A percentile compares a stretch with the other conserved stretches of the same genome.
These are phyloP conservation scores for Myotis planiceps DNA, from an alignment of 2,797 vertebrate species.

Conservation along the genomic window DNA sequence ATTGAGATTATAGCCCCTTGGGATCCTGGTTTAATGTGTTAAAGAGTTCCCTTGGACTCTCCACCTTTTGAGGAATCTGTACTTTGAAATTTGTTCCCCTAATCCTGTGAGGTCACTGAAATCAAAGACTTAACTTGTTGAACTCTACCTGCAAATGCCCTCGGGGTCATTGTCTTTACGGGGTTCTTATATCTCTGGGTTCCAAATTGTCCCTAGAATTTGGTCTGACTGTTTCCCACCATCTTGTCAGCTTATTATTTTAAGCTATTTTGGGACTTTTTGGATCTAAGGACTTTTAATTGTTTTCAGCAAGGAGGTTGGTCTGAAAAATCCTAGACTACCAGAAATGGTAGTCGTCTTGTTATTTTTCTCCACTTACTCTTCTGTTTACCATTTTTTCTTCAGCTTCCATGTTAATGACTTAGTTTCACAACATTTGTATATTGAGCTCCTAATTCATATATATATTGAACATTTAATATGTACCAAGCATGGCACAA, in stretches of 20 bases:
- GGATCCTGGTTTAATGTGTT: not conserved
- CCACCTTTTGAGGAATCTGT: not conserved
- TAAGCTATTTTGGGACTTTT: not conserved
- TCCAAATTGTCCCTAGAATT: not conserved
- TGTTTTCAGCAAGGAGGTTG: not conserved
- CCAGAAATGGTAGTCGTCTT: not conserved
- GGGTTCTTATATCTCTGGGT: not conserved
- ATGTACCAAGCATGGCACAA: not conserved
- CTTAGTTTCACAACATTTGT: not conserved
- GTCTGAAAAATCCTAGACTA: not conserved
- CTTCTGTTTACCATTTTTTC: not conserved
- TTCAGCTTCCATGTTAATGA: not conserved
- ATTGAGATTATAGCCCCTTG: not conserved
- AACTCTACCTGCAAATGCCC: not conserved
- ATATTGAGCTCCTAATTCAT: not conserved
- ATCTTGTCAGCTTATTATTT: not conserved
- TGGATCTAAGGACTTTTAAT: not conserved
- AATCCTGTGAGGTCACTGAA: not conserved
- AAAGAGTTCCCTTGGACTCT: not conserved
- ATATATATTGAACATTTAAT: not conserved
- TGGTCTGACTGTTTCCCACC: not conserved
- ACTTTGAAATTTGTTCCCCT: not conserved
- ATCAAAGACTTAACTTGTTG: not conserved
- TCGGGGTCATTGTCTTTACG: not conserved
- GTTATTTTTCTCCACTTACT: not conserved